Percentiles rank a stretch among this genome's conserved stretches.
Conservation (phyloP, 2,113 vertebrate genomes). For the Galbula dea region DNA sequence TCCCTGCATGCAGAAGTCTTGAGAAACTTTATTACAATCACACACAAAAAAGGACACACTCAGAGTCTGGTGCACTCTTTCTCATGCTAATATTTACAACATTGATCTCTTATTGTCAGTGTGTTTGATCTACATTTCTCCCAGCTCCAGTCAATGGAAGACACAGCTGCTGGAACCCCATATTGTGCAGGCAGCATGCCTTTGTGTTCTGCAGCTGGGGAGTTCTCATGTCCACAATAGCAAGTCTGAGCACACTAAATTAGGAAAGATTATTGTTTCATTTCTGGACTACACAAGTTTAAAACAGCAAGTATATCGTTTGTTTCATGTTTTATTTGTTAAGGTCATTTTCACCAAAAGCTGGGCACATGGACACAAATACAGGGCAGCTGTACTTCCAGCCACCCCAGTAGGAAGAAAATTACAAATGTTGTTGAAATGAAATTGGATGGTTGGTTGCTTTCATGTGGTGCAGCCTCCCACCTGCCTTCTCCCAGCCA, state of each 20-base stretch:
- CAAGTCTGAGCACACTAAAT: slow-evolving; percentile 45
- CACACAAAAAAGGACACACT: not conserved
- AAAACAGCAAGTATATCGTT: slow-evolving; percentile 55
- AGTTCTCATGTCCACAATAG: slow-evolving; percentile 64
- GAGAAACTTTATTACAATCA: slow-evolving; percentile 43
- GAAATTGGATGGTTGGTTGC: slow-evolving; percentile 44
- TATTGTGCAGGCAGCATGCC: slow-evolving; percentile 27
- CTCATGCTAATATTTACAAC: slow-evolving; percentile 66
- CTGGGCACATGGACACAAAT: not conserved
- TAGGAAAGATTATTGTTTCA: slow-evolving; percentile 60
- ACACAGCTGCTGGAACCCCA: slow-evolving; percentile 50
- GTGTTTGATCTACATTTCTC: slow-evolving; percentile 17
- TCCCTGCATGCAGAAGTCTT: not conserved
- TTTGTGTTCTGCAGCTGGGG: slow-evolving; percentile 70
- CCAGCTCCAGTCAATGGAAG: slow-evolving; percentile 9
- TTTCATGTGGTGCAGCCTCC: slow-evolving; percentile 35
- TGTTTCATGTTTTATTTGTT: slow-evolving; percentile 67
- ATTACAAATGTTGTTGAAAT: slow-evolving; percentile 60
- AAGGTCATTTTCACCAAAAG: slow-evolving; percentile 66
- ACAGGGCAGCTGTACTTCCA: slow-evolving; percentile 62
- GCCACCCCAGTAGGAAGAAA: slow-evolving; percentile 52
- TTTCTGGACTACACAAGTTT: slow-evolving; percentile 44
- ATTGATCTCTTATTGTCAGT: slow-evolving; percentile 30
- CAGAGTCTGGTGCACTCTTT: slow-evolving; percentile 38
- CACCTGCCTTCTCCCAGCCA: slow-evolving; percentile 52